A percentile compares a stretch with the other conserved stretches of the same genome.
These are phyloP conservation scores for Xanthorhoe designata DNA, from an alignment of 2,888 invertebrate species.

Conservation along the genomic window DNA sequence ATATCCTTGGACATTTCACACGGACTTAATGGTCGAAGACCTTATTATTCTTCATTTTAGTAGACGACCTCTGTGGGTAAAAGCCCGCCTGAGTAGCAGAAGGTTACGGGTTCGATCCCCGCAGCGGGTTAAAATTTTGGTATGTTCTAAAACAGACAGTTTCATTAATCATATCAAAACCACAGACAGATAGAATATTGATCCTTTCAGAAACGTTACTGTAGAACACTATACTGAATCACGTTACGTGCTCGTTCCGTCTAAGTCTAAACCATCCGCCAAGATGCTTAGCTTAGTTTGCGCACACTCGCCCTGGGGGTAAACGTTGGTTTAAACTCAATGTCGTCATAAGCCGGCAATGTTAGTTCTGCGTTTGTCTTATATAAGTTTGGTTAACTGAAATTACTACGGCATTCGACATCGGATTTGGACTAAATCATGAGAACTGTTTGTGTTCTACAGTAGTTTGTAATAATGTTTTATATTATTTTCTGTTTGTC, in stretches of 20 bases:
- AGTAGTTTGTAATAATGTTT: slow-evolving; percentile 7
- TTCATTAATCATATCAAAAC: too few relatives aligned
- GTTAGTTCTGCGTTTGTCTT: slow-evolving; percentile 69
- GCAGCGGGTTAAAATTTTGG: too few relatives aligned
- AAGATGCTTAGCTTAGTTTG: slow-evolving; percentile 44
- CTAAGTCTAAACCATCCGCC: slow-evolving; percentile 8
- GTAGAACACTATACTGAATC: background rate
- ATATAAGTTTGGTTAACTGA: slow-evolving; percentile 59
- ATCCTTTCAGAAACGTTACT: background rate
- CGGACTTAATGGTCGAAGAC: too few relatives aligned
- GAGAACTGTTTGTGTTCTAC: slow-evolving; percentile 31
- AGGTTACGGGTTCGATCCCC: too few relatives aligned
- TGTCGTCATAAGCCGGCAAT: slow-evolving; percentile 68
- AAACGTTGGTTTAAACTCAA: slow-evolving; percentile 65
- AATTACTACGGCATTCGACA: slow-evolving; percentile 56
- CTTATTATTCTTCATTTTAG: too few relatives aligned
- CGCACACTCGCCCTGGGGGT: slow-evolving; percentile 54
- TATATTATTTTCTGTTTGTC: background rate
- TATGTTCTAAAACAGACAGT: too few relatives aligned
- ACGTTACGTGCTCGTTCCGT: slow-evolving; percentile 11
- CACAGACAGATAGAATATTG: background rate
- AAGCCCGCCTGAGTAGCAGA: too few relatives aligned
- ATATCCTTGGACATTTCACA: too few relatives aligned
- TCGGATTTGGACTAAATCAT: slow-evolving; percentile 40
- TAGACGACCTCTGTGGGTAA: too few relatives aligned